Evolutionary conservation across 1,140 invertebrate genomes (phyloP).

Genomic region (Drosophila lini): DNA sequence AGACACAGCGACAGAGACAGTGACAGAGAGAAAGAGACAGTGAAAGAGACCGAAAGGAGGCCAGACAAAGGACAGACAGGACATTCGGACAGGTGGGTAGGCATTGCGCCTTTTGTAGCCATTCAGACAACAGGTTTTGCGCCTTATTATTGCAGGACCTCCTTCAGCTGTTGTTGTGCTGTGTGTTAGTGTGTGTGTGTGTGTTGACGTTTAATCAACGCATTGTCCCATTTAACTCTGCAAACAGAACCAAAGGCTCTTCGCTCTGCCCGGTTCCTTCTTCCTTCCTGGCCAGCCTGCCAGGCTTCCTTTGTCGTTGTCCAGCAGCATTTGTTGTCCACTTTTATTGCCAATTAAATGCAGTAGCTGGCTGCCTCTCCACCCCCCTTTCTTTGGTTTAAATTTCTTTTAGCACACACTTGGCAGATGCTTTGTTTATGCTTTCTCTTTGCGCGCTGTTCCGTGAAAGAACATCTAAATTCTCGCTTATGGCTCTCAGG

Average conservation of each 20-base stretch:
- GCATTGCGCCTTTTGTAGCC: slow-evolving; percentile 28
- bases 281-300: neutral
- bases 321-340: slow-evolving; percentile 59
- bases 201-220: slow-evolving; percentile 77
- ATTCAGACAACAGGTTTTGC: slow-evolving; percentile 61
- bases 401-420: slow-evolving; percentile 51
- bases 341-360: slow-evolving; percentile 80
- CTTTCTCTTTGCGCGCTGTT: slow-evolving; percentile 26
- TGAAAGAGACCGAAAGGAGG: slow-evolving; percentile 1
- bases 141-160: slow-evolving; percentile 65
- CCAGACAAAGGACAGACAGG: slow-evolving; percentile 40
- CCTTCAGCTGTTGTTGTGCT: slow-evolving; percentile 14
- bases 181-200: slow-evolving; percentile 28
- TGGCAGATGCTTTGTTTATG: slow-evolving; percentile 38
- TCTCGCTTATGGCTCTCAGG: slow-evolving; percentile 8
- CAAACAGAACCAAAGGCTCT: slow-evolving; percentile 59
- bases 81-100: slow-evolving; percentile 27
- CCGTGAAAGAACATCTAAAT: slow-evolving; percentile 20
- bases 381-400: slow-evolving; percentile 7
- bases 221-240: slow-evolving; percentile 75
- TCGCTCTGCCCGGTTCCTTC: slow-evolving; percentile 11
- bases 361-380: slow-evolving; percentile 46
- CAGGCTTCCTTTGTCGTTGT: slow-evolving; percentile 6
- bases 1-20: neutral
- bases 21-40: neutral